phyloP scores from a whole-genome alignment of 2,797 vertebrate species.

The Dendrocincla fuliginosa region DNA sequence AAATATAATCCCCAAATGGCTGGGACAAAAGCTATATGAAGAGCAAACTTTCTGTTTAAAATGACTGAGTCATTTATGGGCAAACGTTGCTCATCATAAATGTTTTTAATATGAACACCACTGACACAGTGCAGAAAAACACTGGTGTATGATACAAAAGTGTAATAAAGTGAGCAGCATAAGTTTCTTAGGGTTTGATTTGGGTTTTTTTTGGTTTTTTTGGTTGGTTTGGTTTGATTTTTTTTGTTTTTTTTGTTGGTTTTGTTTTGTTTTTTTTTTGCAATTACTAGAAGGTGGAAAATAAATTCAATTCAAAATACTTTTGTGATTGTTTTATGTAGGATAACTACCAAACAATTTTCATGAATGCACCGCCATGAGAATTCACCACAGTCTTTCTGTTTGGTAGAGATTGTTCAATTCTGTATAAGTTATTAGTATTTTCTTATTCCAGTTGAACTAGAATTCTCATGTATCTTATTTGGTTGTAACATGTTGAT shows the following conservation, averaged over 20 bases:
- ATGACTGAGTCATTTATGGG: background rate
- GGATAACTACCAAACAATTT: background rate
- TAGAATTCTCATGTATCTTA: background rate
- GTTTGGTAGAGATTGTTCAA: background rate
- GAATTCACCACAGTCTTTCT: background rate
- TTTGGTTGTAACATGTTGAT: background rate
- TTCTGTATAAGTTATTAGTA: background rate
- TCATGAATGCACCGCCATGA: fast-evolving
- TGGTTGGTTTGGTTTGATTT: background rate
- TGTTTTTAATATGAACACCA: background rate
- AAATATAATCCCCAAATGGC: background rate
- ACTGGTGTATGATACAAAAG: background rate
- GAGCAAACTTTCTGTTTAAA: background rate
- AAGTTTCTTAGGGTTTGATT: background rate
- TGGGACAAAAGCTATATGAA: background rate
- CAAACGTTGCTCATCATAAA: background rate
- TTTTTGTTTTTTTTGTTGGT: background rate
- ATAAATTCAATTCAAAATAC: background rate
- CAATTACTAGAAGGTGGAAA: background rate
- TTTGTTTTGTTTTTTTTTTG: background rate
- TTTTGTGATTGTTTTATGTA: background rate
- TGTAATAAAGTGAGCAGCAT: background rate
- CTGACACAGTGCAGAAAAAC: background rate
- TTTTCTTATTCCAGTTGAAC: background rate
- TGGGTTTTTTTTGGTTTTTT: background rate